These are phyloP conservation scores for Lasius platythorax DNA, from an alignment of 2,888 invertebrate genomes.

Conservation along the genomic window DNA sequence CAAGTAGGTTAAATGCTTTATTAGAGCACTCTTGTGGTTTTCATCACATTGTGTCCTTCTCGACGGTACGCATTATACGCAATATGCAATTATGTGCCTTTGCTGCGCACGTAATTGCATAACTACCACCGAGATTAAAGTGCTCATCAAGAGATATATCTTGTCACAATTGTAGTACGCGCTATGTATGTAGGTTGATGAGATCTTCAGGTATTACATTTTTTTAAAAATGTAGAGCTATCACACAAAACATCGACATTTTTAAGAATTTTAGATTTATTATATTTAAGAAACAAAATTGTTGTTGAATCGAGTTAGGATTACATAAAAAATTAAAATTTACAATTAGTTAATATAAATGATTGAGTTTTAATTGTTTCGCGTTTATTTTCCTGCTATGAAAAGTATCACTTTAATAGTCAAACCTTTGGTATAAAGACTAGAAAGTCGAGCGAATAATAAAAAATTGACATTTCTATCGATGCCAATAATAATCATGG, in stretches of 20 bases:
- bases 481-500: background rate
- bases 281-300: background rate
- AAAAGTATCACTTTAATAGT: background rate
- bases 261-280: background rate
- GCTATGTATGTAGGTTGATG: background rate
- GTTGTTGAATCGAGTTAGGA: background rate
- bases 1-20: conserved; percentile 30
- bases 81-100: conserved; percentile 5
- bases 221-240: background rate
- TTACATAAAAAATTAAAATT: background rate
- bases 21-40: conserved; percentile 20
- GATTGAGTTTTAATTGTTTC: background rate
- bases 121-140: conserved; percentile 12
- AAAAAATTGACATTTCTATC: conserved; percentile 19
- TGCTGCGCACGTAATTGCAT: conserved; percentile 6
- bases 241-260: background rate
- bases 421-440: background rate
- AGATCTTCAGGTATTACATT: background rate
- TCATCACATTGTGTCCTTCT: background rate
- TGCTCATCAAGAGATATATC: background rate
- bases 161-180: background rate
- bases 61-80: background rate
- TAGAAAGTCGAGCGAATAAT: background rate
- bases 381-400: background rate
- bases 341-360: background rate